Conservation (phyloP, 1,140 invertebrate species). For the Melipona quadrifasciata region DNA sequence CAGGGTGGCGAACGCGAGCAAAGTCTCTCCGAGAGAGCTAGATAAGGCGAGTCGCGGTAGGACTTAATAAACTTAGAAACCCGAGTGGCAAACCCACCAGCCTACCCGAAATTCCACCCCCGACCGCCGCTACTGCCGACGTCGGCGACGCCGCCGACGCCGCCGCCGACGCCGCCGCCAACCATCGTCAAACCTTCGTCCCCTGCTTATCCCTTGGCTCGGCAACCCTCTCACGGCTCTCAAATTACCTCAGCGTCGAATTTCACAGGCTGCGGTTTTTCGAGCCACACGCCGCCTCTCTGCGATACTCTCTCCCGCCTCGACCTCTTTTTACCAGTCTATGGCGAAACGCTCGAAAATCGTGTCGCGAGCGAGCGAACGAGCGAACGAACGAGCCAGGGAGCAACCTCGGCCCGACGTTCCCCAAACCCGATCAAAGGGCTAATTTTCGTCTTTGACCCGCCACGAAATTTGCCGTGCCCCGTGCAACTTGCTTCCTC, state of each 20-base stretch:
- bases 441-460: slow-evolving; percentile 36
- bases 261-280: slow-evolving; percentile 63
- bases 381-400: not conserved
- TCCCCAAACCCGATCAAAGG: slow-evolving; percentile 33
- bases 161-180: slow-evolving; percentile 13
- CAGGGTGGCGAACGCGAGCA: not conserved
- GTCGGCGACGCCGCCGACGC: not conserved
- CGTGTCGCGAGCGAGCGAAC: slow-evolving; percentile 15
- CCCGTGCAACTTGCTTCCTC: too few relatives aligned
- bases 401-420: not conserved
- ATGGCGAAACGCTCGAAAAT: slow-evolving; percentile 48
- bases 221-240: slow-evolving; percentile 66
- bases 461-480: not conserved
- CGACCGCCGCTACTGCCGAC: slow-evolving; percentile 34
- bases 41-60: slow-evolving; percentile 72
- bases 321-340: slow-evolving; percentile 27
- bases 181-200: slow-evolving; percentile 45
- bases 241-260: slow-evolving; percentile 65
- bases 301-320: slow-evolving; percentile 42
- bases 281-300: slow-evolving; percentile 33
- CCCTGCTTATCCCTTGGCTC: slow-evolving; percentile 51
- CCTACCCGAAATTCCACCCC: slow-evolving; percentile 59
- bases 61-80: slow-evolving; percentile 75
- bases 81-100: slow-evolving; percentile 58
- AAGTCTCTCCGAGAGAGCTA: slow-evolving; percentile 46